Conservation (phyloP, 2,113 vertebrate species). For the Cisticola juncidis region DNA sequence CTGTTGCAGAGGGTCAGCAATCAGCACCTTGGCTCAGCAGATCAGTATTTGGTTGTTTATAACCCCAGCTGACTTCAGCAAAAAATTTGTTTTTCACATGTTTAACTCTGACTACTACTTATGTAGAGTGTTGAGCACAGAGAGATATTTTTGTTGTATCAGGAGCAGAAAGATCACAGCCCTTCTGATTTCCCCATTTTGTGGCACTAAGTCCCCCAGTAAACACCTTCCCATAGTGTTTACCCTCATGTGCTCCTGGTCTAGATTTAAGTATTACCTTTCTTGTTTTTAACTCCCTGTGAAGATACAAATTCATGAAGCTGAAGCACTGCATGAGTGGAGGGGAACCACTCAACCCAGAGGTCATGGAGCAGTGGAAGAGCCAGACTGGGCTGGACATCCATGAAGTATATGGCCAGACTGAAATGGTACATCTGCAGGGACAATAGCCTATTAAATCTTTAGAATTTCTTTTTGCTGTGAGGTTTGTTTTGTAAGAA, state of each 20-base stretch:
- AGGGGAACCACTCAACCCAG: constrained; percentile 77
- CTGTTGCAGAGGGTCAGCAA: not conserved
- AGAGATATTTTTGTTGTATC: not conserved
- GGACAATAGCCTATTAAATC: not conserved
- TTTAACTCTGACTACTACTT: not conserved
- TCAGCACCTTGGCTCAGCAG: not conserved
- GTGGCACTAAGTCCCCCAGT: not conserved
- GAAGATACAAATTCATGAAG: constrained; percentile 68
- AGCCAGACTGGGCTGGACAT: constrained; percentile 72
- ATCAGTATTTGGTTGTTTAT: not conserved
- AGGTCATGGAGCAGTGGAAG: constrained; percentile 79
- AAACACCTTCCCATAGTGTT: not conserved
- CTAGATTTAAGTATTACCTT: not conserved
- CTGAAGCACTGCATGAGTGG: constrained; percentile 71
- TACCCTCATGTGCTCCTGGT: not conserved
- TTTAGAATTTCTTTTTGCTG: not conserved
- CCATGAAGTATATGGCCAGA: constrained; percentile 79
- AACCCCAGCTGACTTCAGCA: not conserved
- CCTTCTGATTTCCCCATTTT: not conserved
- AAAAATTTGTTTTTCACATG: not conserved
- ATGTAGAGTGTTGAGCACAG: not conserved
- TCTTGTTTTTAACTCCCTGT: not conserved
- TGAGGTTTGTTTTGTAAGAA: not conserved
- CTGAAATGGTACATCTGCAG: constrained; percentile 72
- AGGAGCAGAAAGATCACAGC: not conserved